Percentiles rank a stretch among this genome's conserved stretches.
Evolutionary conservation across 2,113 vertebrate genomes (phyloP).

Genomic region (Tachycineta bicolor): DNA sequence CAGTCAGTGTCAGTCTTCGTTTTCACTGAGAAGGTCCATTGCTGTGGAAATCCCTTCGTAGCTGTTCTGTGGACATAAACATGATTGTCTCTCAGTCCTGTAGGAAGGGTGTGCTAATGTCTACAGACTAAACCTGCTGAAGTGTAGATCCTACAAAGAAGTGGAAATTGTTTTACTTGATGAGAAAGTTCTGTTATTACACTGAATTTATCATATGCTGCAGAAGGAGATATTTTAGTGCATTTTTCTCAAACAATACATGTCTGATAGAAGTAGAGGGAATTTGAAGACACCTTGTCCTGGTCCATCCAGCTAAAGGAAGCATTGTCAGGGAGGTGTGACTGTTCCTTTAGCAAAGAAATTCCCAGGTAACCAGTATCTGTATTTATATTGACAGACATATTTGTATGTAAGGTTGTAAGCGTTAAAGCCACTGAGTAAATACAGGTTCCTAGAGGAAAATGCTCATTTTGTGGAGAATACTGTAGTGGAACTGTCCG

Average conservation of each 20-base stretch:
- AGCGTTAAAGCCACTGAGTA: not conserved
- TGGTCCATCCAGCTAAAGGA: not conserved
- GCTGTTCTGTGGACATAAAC: not conserved
- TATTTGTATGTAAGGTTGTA: not conserved
- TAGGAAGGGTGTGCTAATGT: not conserved
- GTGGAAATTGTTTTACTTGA: not conserved
- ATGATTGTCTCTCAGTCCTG: not conserved
- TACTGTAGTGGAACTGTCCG: not conserved
- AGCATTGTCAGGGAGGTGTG: not conserved
- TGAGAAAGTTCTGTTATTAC: not conserved
- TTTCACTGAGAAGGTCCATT: not conserved
- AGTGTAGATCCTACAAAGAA: not conserved
- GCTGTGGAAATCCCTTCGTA: not conserved
- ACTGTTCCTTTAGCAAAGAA: not conserved
- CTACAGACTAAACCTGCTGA: not conserved
- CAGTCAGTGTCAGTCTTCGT: not conserved
- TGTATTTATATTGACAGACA: not conserved
- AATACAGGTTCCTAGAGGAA: not conserved
- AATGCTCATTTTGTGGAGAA: not conserved
- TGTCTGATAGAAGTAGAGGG: not conserved
- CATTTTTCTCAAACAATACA: not conserved
- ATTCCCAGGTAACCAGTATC: not conserved
- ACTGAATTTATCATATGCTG: not conserved
- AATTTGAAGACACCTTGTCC: not conserved
- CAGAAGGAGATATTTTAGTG: not conserved